Base-by-base conservation (phyloP, 2,888 invertebrate genomes). In the Diarsia dahlii region DNA sequence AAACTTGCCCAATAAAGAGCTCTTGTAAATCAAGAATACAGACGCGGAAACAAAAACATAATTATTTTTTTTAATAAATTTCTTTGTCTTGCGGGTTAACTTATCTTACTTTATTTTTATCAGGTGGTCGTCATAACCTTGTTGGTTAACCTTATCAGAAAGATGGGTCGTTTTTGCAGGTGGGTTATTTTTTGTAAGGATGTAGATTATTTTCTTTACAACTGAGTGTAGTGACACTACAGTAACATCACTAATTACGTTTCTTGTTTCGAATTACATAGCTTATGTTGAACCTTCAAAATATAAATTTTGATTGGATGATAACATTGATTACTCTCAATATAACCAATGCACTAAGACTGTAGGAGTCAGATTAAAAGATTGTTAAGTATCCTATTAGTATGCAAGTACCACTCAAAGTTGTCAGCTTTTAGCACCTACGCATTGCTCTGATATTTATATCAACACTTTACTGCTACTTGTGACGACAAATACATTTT, bases 331-430 rank as follows among this genome's bases (percentile, higher is more conserved):
- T 28, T 28, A 28, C 52, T 73, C 10, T 52, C 20, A 56, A 46
- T 34, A 28, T 18, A 76, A 62, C 54, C 46, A 34, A 20, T 39
- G 13, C 10, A 10, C 15, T 65, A 23, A 54, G 6, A n/a, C n/a
- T 54, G 56, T 71, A 66, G 73, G 63, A 48, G 79, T 70, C n/a
- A 68, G 39, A 72, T 73, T 73, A 56, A 76, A 73, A 66, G 18
- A 60, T 52, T 64, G 28, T 64, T 52, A 28, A 48, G 46, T 68
- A 54, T n/a, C 58, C 46, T 62, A 84, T 80, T 84, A 71, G 63
- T 74, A 82, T 71, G 68, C 73, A 54, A 71, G 83, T 78, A 50
- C n/a, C 23, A 52, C 69, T 67, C 46, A 52, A 75, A 56, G 52
- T 76, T 62, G 39, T 63, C 28, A 80, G 45, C 10, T 60, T 65